Evolutionary conservation across 2,113 vertebrate species (phyloP).

Genomic region (Melanostigma gelatinosum): DNA sequence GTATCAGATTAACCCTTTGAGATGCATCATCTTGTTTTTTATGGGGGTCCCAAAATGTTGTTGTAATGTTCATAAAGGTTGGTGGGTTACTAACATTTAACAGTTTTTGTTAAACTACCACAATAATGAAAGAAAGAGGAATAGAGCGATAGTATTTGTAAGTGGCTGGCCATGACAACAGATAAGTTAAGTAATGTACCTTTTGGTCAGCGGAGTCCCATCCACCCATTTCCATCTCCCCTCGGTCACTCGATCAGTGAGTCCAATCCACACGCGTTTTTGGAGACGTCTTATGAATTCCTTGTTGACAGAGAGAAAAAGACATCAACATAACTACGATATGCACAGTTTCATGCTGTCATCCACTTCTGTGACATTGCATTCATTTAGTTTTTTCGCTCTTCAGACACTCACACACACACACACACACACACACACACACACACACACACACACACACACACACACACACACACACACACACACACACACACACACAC

Average conservation of each 20-base stretch:
- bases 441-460: not conserved
- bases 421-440: not conserved
- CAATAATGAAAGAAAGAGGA: not conserved
- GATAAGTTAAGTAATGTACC: not conserved
- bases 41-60: not conserved
- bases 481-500: not conserved
- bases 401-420: not conserved
- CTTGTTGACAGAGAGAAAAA: not conserved
- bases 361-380: not conserved
- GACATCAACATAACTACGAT: not conserved
- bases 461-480: not conserved
- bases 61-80: not conserved
- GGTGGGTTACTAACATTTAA: not conserved
- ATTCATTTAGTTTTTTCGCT: no score
- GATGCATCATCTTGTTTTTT: not conserved
- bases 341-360: not conserved
- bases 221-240: constrained; percentile 36
- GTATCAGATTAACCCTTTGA: not conserved
- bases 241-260: not conserved
- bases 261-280: constrained; percentile 10
- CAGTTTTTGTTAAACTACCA: not conserved
- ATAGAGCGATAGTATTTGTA: not conserved
- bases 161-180: not conserved
- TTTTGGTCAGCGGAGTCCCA: not conserved
- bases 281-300: not conserved